phyloP scores from a whole-genome alignment of 2,888 invertebrate genomes.

The Pseudoips prasinana region DNA sequence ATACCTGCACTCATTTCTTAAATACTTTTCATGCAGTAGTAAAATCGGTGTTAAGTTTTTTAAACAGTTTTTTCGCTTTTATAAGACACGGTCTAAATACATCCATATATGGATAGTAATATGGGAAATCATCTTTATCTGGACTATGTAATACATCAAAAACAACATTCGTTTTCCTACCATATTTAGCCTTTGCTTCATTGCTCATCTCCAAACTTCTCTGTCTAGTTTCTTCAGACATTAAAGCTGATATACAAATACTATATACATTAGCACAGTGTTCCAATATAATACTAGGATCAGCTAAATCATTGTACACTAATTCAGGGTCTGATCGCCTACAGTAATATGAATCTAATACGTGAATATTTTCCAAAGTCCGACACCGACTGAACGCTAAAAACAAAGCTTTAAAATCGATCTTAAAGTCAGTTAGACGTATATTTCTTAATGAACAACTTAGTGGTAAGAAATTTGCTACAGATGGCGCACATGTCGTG shows the following conservation, averaged over 20 bases:
- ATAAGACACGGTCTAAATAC: conserved; percentile 55
- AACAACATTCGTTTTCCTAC: conserved; percentile 39
- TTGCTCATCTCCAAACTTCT: conserved; percentile 42
- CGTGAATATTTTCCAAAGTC: conserved; percentile 57
- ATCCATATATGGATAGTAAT: conserved; percentile 48
- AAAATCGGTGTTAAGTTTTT: no score
- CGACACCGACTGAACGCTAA: conserved; percentile 49
- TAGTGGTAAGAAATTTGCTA: conserved; percentile 45
- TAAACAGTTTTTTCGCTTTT: no score
- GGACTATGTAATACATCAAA: conserved; percentile 30
- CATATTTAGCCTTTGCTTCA: conserved; percentile 38
- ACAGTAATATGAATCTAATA: no score
- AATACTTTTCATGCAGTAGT: no score
- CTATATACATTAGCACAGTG: conserved; percentile 56
- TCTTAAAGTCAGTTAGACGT: conserved; percentile 45
- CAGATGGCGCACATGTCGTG: conserved; percentile 36
- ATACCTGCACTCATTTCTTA: no score
- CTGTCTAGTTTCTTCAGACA: conserved; percentile 30
- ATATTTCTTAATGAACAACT: conserved; percentile 56
- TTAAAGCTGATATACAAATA: conserved; percentile 44
- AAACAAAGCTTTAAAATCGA: conserved; percentile 52
- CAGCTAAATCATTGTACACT: conserved; percentile 39
- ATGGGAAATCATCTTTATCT: conserved; percentile 8
- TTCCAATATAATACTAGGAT: conserved; percentile 49
- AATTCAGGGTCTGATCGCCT: conserved; percentile 17